Evolutionary conservation across 2,888 invertebrate genomes (phyloP).

Genomic region (Diarsia rubi): DNA sequence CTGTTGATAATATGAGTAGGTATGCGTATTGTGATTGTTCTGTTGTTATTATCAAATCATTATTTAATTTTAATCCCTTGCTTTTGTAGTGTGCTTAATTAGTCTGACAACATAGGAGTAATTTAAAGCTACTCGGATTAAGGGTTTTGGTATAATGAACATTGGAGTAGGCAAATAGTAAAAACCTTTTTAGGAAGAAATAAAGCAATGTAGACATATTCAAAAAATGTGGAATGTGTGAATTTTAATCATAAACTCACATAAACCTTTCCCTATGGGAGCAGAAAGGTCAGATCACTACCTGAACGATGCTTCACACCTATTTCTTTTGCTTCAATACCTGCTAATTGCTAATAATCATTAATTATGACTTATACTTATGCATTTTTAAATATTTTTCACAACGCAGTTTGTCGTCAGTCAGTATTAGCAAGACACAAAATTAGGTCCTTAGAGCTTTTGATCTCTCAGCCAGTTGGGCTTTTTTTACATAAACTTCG

Average conservation of each 20-base stretch:
- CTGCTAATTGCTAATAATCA: not conserved
- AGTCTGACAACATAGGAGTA: too few species aligned
- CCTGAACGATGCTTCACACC: not conserved
- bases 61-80: constrained; percentile 21
- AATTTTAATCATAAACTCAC: not conserved
- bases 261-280: not conserved
- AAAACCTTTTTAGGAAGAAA: not conserved
- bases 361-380: not conserved
- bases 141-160: too few species aligned
- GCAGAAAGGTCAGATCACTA: too few species aligned
- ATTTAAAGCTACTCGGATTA: not conserved
- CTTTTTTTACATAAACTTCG: too few species aligned
- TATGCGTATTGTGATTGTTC: constrained; percentile 20
- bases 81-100: constrained; percentile 21
- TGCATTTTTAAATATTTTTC: not conserved
- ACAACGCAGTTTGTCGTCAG: not conserved
- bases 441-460: not conserved
- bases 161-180: not conserved
- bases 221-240: not conserved
- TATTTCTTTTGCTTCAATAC: not conserved
- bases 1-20: constrained; percentile 6
- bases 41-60: constrained; percentile 39
- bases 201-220: not conserved
- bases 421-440: not conserved
- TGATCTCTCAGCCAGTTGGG: not conserved